Base-by-base conservation (phyloP, 2,888 invertebrate genomes). In the Tethea ocularis region DNA sequence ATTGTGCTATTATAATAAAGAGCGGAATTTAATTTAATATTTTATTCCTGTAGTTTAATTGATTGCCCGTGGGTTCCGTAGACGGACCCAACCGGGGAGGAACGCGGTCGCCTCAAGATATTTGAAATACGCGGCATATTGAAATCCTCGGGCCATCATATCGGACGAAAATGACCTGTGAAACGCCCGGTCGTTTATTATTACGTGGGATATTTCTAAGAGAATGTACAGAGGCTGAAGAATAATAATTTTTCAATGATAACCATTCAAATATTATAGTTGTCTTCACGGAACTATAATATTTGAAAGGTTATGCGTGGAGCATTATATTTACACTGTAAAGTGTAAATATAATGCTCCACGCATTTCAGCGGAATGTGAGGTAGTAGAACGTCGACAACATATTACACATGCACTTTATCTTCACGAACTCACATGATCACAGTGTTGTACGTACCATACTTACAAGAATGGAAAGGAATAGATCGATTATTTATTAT, bases 61-160 rank as follows among this genome's bases (percentile, higher is more conserved):
- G 86, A 85, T 86, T 84, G 78, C 80, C 75, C 68, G 72, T 75
- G 75, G 77, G 75, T 73, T 72, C 67, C 72, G 71, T 70, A 73
- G 74, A 69, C 68, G 67, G 70, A n/a, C 75, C 73, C 73, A 74
- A n/a, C n/a, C 38, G 72, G 62, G 63, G 64, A 78, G 80, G 84
- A 81, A 83, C 82, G 84, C 81, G 77, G 72, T 76, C 78, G 76
- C 78, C 66, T 71, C 69, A 62, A 87, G 87, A 75, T 89, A 90
- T 91, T 90, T 88, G 80, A 90, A 89, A 83, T 81, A 88, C 84
- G 88, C 87, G 72, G 87, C 86, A 89, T 91, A 91, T 91, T 91
- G 86, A 89, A 89, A 87, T 88, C 83, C 84, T 80, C 75, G 71
- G 82, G 80, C 82, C 83, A 82, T 85, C 84, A 84, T 86, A 87